A percentile compares a stretch with the other conserved stretches of the same genome.
Evolutionary conservation across 2,797 vertebrate species (phyloP).

Genomic region (Diplodus puntazzo): DNA sequence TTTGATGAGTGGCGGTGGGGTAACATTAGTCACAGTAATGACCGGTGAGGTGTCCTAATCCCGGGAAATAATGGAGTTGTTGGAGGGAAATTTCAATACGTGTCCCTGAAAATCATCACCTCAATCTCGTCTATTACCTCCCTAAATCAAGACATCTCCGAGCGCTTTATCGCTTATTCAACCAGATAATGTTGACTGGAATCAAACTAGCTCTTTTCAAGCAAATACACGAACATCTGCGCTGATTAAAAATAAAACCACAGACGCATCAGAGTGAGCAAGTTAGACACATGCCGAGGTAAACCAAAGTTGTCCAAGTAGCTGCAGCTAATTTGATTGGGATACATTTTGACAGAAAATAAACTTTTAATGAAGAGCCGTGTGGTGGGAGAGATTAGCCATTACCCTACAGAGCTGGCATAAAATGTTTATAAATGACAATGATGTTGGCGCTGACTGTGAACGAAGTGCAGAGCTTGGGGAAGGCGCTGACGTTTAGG

Average conservation of each 20-base stretch:
- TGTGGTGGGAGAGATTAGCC: conserved; percentile 88
- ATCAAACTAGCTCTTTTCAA: conserved; percentile 31
- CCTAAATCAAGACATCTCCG: conserved; percentile 26
- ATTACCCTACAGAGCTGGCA: conserved; percentile 82
- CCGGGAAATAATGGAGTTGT: conserved; percentile 34
- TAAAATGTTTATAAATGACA: conserved; percentile 87
- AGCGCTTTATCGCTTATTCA: conserved; percentile 37
- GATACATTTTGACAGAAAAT: conserved; percentile 93
- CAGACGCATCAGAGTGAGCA: conserved; percentile 57
- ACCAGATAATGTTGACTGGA: conserved; percentile 45
- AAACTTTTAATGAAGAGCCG: conserved; percentile 94
- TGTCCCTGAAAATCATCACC: conserved; percentile 27
- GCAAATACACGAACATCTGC: conserved; percentile 53
- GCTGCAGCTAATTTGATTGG: conserved; percentile 88
- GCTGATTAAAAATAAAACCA: conserved; percentile 73
- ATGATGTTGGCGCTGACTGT: conserved; percentile 76
- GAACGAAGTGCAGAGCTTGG: conserved; percentile 68
- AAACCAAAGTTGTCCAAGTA: conserved; percentile 83
- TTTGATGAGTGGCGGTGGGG: conserved; percentile 24
- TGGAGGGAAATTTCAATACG: conserved; percentile 14
- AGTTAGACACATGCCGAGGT: conserved; percentile 61
- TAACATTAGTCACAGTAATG: conserved; percentile 42
- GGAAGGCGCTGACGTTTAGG: conserved; percentile 62
- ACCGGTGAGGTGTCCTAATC: conserved; percentile 33
- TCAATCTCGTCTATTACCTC: conserved; percentile 19